A percentile compares a stretch with the other conserved stretches of the same genome.
These are phyloP conservation scores for Agapostemon virescens DNA, from an alignment of 2,888 invertebrate species.

Conservation along the genomic window DNA sequence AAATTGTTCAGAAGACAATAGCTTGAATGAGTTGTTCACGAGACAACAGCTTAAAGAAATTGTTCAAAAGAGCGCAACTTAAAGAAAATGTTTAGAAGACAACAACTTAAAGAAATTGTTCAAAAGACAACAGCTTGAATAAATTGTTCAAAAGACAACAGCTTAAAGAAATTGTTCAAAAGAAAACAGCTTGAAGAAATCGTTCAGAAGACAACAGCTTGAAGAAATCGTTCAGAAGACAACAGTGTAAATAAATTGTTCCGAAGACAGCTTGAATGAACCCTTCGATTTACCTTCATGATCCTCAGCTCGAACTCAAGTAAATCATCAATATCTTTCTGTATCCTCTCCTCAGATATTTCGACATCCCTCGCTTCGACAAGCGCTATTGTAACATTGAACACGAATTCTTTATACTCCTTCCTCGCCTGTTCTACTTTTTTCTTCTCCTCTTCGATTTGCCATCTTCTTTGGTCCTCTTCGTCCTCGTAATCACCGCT, in stretches of 20 bases:
- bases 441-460: not conserved
- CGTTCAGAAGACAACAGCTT: not conserved
- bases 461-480: not conserved
- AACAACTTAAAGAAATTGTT: too few species aligned
- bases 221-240: not conserved
- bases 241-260: too few species aligned
- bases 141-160: too few species aligned
- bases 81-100: too few species aligned
- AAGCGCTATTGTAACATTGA: constrained; percentile 50
- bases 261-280: too few species aligned
- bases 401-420: constrained; percentile 53
- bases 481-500: not conserved
- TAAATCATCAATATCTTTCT: constrained; percentile 60
- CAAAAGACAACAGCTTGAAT: too few species aligned
- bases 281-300: constrained; percentile 10
- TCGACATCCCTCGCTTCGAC: constrained; percentile 52
- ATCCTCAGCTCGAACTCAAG: constrained; percentile 60
- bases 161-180: too few species aligned
- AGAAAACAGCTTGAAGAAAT: too few species aligned
- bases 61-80: too few species aligned
- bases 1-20: too few species aligned
- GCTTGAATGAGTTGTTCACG: too few species aligned
- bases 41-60: too few species aligned
- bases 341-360: constrained; percentile 53
- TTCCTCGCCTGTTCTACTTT: not conserved